Base-by-base conservation (phyloP, 35 echinoderm and acorn worm genomes). In the Apostichopus californicus region DNA sequence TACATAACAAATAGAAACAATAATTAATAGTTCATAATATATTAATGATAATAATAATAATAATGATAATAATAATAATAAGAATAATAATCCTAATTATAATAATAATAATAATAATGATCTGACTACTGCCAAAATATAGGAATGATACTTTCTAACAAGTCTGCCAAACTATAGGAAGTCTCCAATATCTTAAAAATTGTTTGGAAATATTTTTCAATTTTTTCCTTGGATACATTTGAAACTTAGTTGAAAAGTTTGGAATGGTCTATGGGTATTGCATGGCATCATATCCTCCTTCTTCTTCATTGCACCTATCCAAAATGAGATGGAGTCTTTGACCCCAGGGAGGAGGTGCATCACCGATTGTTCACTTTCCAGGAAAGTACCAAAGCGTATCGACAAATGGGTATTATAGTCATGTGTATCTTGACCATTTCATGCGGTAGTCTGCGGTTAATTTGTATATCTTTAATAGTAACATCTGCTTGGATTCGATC, bases 221-320 rank as follows among this genome's bases (percentile, higher is more conserved):
- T 9, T 81, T 81, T 81, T 81, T 81, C 22, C 54, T 60, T 21
- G 1, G 56, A 56, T 85, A 59, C 17, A 58, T 85, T 59, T 85
- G 55, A 85, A 85, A 85, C 57, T 85, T 85, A 55, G 81, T 85
- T 85, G 81, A 60, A 85, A 85, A 85, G 56, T 85, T 85, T 72
- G 86, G 86, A 89, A 89, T 89, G 86, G 15, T 89, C 86, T 66
- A 22, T 64, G 58, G 21, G 86, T 89, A 89, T 89, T 89, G 86
- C 86, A 89, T 89, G 71, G 60, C n/a, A 22, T 64, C 83, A 64
- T 46, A 46, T 46, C 15, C 55, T 8, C 58, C 8, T 61, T 61
- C 58, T 61, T 61, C 58, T 61, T 75, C 17, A 75, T n/a, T 75
- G 17, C 13, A 75, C 71, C 71, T 75, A 75, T 75, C 20, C 6